Base-by-base conservation (phyloP, 2,113 vertebrate genomes). In the Phalacrocorax brasilianus region DNA sequence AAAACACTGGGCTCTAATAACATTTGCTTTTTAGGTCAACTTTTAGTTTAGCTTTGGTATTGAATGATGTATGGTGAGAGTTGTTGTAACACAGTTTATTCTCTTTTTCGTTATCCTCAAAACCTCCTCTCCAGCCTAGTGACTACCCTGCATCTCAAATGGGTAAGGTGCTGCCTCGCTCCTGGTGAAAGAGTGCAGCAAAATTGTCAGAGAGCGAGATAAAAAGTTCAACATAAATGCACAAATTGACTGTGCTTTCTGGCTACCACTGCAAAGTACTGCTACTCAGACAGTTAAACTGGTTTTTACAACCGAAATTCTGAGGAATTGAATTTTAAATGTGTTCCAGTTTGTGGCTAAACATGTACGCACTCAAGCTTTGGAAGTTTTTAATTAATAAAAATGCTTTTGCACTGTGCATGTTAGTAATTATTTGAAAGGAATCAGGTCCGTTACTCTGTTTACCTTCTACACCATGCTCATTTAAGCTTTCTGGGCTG, bases 291-390 rank as follows among this genome's bases (percentile, higher is more conserved):
- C 10, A 28, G 30, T 22, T 20, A 42, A 79, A 56, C 17, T 8
- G 33, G 30, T n/a, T 52, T 55, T 47, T 61, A 40, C 50, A 59
- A 10, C 9, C 15, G 1, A 21, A 72, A 45, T 14, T 38, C 17
- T n/a, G 5, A 71, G 32, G 53, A 55, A 6, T 11, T 19, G 26
- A 52, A 5, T 4, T 26, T 40, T 26, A 24, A 67, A 35, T 11
- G 15, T 18, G 21, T 38, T 56, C 9, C 14, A 66, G 32, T 16
- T 2, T 24, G 49, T 59, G 44, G 28, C 45, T 67, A 59, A 90
- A 77, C 30, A 14, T 0, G 0, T 24, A 26, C 1, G 3, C 0
- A 0, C 75, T 73, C 3, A 5, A 35, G n/a, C 53, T 73, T 38
- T 27, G 30, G 20, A 45, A 55, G n/a, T 5, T 59, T 75, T 50